Evolutionary conservation across 2,797 vertebrate genomes (phyloP).

Genomic region (Eulemur coronatus): DNA sequence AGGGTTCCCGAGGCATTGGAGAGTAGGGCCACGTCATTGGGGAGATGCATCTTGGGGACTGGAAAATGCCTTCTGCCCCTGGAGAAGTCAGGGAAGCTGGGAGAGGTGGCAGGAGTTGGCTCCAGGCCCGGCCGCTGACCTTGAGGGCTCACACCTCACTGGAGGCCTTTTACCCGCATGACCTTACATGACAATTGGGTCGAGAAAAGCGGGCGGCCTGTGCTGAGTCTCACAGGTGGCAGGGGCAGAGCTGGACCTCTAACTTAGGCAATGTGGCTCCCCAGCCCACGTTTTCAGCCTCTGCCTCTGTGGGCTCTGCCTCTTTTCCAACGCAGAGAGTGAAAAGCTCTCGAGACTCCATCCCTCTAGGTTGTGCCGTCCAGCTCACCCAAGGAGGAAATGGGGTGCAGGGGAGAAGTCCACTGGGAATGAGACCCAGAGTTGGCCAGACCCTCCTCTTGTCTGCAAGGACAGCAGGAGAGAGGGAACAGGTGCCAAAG

Average conservation of each 20-base stretch:
- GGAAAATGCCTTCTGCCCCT: background rate
- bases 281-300: background rate
- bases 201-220: background rate
- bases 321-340: background rate
- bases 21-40: background rate
- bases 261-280: background rate
- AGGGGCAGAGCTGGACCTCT: background rate
- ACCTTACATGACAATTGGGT: background rate
- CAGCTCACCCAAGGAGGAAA: background rate
- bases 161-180: no score
- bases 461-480: background rate
- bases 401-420: background rate
- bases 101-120: background rate
- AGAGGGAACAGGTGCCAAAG: background rate
- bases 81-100: background rate
- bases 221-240: background rate
- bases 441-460: background rate
- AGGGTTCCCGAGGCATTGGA: background rate
- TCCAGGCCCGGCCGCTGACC: background rate
- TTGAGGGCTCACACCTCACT: fast-evolving
- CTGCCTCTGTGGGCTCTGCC: background rate
- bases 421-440: background rate
- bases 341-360: background rate
- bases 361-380: background rate
- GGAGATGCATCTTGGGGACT: background rate